A percentile compares a stretch with the other conserved stretches of the same genome.
phyloP scores from a whole-genome alignment of 2,888 invertebrate species.

The Tinea semifulvella region DNA sequence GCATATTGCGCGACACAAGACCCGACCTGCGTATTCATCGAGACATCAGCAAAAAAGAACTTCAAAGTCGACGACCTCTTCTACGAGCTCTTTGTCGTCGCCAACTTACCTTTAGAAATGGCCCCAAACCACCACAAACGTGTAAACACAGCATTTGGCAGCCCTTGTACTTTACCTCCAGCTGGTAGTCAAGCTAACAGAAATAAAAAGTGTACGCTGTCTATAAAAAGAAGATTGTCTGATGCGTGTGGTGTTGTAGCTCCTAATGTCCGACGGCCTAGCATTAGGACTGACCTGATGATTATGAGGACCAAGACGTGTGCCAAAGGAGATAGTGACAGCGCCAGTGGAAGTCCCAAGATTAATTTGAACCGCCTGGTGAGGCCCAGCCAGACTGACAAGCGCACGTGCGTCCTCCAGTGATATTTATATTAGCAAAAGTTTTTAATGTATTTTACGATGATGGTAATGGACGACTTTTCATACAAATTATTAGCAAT shows the following conservation, averaged over 20 bases:
- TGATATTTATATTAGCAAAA: slow-evolving; percentile 34
- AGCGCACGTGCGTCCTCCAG: slow-evolving; percentile 57
- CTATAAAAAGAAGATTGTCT: slow-evolving; percentile 82
- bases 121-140: slow-evolving; percentile 87
- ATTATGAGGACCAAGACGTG: slow-evolving; percentile 87
- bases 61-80: slow-evolving; percentile 84
- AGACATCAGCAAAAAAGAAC: slow-evolving; percentile 86
- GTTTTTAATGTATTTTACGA: slow-evolving; percentile 8
- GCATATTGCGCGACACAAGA: slow-evolving; percentile 82
- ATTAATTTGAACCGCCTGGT: slow-evolving; percentile 58
- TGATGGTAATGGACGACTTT: too few relatives aligned
- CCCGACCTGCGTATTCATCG: slow-evolving; percentile 80
- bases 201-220: slow-evolving; percentile 79
- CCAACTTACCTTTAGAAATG: slow-evolving; percentile 88
- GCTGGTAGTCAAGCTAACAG: slow-evolving; percentile 72
- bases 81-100: slow-evolving; percentile 83
- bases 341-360: slow-evolving; percentile 62
- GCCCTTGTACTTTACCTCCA: slow-evolving; percentile 78
- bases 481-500: too few relatives aligned
- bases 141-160: slow-evolving; percentile 78
- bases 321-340: slow-evolving; percentile 74
- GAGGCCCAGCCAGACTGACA: slow-evolving; percentile 51
- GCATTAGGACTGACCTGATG: slow-evolving; percentile 88
- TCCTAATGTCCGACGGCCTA: slow-evolving; percentile 87
- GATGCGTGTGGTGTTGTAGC: slow-evolving; percentile 90